phyloP scores from a whole-genome alignment of 2,113 vertebrate species.

The Merops nubicus region DNA sequence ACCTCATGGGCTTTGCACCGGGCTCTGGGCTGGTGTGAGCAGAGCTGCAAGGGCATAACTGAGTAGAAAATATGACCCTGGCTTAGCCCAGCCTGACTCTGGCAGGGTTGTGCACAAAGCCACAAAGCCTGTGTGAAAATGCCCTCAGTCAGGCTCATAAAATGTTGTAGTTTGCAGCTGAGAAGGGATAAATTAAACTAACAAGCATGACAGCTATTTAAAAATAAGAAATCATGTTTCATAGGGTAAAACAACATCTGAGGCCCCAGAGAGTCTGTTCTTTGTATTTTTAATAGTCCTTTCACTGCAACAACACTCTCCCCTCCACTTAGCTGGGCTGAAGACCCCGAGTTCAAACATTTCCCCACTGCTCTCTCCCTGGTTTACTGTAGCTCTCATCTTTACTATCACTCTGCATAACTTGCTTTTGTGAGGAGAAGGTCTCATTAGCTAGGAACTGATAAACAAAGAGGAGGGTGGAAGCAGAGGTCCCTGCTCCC shows the following conservation, averaged over 20 bases:
- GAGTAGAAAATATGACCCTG: neutral
- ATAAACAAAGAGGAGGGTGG: constrained; percentile 41
- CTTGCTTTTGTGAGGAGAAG: neutral
- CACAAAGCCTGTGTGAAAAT: constrained; percentile 20
- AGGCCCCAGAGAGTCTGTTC: constrained; percentile 66
- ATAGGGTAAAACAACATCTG: constrained; percentile 63
- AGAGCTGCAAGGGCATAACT: neutral
- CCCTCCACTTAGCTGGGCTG: neutral
- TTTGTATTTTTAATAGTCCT: constrained; percentile 61
- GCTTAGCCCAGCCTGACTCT: constrained; percentile 27
- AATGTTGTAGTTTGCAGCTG: constrained; percentile 64
- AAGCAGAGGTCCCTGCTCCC: constrained; percentile 8
- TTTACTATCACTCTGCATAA: constrained; percentile 41
- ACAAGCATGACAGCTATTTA: constrained; percentile 70
- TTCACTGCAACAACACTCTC: constrained; percentile 50
- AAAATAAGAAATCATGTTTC: constrained; percentile 66
- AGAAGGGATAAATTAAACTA: constrained; percentile 71
- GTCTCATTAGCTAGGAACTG: constrained; percentile 30
- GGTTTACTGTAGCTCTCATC: constrained; percentile 47
- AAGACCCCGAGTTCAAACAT: constrained; percentile 49
- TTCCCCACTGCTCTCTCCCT: neutral
- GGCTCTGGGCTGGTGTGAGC: neutral
- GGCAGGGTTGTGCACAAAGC: constrained; percentile 8
- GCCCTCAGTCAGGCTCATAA: constrained; percentile 55
- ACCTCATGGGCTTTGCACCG: constrained; percentile 17